Percentiles rank a stretch among this genome's conserved stretches.
Evolutionary conservation across 2,888 invertebrate species (phyloP).

Genomic region (Falcaria lacertinaria): DNA sequence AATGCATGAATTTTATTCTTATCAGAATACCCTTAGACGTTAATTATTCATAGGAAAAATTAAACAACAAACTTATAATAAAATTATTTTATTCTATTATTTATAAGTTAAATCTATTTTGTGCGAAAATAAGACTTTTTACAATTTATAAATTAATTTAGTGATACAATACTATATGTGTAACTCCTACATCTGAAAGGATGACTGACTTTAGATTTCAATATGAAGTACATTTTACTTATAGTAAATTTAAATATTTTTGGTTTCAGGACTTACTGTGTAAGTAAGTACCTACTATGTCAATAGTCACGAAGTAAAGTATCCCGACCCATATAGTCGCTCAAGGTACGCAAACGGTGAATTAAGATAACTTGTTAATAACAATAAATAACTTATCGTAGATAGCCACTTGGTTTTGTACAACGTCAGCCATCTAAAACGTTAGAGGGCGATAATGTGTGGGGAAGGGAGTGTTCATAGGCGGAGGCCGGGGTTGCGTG

Average conservation of each 20-base stretch:
- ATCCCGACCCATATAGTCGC: neutral
- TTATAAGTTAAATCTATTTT: conserved; percentile 64
- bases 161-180: conserved; percentile 27
- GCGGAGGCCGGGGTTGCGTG: conserved; percentile 91
- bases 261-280: neutral
- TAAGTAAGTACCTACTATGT: neutral
- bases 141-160: conserved; percentile 50
- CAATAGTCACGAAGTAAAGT: neutral
- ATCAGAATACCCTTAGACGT: neutral
- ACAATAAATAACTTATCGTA: conserved; percentile 72
- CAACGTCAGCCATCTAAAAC: conserved; percentile 64
- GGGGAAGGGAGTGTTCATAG: conserved; percentile 68
- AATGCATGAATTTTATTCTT: neutral
- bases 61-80: conserved; percentile 23
- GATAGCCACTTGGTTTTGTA: conserved; percentile 70
- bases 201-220: conserved; percentile 36
- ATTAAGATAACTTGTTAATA: conserved; percentile 25
- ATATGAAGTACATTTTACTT: conserved; percentile 1
- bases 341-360: conserved; percentile 16
- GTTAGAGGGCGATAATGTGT: conserved; percentile 40
- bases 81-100: conserved; percentile 57
- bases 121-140: conserved; percentile 65
- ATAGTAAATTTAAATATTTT: conserved; percentile 2
- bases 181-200: conserved; percentile 15
- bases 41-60: conserved; percentile 7